Evolutionary conservation across 2,797 vertebrate species (phyloP), one percentile per base, ranked within the genome.

Genomic region (Anabas testudineus): DNA sequence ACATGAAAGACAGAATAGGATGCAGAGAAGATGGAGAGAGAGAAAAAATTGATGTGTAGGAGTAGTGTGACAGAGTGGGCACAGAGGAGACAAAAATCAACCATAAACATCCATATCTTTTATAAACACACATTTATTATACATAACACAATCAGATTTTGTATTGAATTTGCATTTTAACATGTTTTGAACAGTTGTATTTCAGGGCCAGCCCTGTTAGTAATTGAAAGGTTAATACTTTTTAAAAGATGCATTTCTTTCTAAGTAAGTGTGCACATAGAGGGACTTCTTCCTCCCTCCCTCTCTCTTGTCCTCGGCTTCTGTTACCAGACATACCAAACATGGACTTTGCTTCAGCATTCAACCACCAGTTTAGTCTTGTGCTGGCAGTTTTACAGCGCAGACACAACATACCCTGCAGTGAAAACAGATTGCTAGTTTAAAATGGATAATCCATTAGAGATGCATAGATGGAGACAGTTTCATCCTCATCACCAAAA

Each of bases 271-370:
- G 34, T 76, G 65, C 47, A 58, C 68, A 83, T 82, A 68, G 54
- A 83, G 79, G 80, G 75, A 70, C 64, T 71, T 63, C 16, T 55
- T 74, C 41, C 47, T 56, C 48, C 53, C 52, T 45, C 4, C 3
- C 22, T 26, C 24, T 19, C 14, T 14, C 15, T 36, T 24, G 24
- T 37, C 28, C 47, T 59, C 28, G 16, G 57, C 45, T 51, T 67
- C 52, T 21, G 22, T 82, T 57, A 64, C 16, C 74, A 86, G 71
- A 83, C 81, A 74, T 67, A 83, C 87, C 87, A 91, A 90, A 90
- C 81, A 88, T 87, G 81, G 88, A 71, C 71, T 81, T 57, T 57
- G 49, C 32, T 66, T 74, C 62, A 76, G 71, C 34, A 65, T 82
- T 78, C 61, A 71, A 2, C 19, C 4, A 53, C 71, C 45, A 57